Evolutionary conservation across 2,888 invertebrate species (phyloP), one percentile per base, ranked within the genome.

Genomic region (Scaptomyza reducta): DNA sequence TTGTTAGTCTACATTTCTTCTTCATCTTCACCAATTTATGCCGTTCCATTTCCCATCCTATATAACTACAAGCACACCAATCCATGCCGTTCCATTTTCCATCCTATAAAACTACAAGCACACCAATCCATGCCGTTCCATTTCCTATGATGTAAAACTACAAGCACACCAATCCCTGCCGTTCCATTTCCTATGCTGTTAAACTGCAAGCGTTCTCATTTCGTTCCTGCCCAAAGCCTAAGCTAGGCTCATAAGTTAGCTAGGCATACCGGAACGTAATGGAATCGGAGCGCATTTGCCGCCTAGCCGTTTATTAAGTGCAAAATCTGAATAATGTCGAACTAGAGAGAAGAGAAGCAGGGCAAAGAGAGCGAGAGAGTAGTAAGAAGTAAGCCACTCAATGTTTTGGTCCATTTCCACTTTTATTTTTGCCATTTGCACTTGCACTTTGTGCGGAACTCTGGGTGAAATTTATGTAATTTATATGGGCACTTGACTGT

Each of bases 401-500:
- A 31, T 54, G 49, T 41, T 40, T 38, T 53, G 60, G 16, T 49
- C 50, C 50, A 35, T 35, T 61, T 64, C 55, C 22, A 22, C 7
- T 38, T 14, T 9, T 3, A 5, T 22, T 35, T 9, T 9, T 7
- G 14, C 47, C 63, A 46, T 47, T 58, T 60, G 60, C 50, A 62
- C 55, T 74, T 16, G 58, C 61, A 72, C 73, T 63, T 62, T 74
- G 50, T 57, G 63, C 70, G 62, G 64, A 49, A 69, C 78, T 72
- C 75, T 81, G 83, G 85, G 84, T 86, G 88, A 90, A 91, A 90
- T 90, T 90, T 89, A 90, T 91, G 91, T 91, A 91, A 91, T 91
- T 91, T 91, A 91, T 91, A 91, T 90, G 91, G 91, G 90, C 91
- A 91, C 91, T 91, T 91, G 91, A 91, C 91, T 91, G 91, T 89